phyloP scores from a whole-genome alignment of 1,140 invertebrate genomes.

The Ectropis grisescens region DNA sequence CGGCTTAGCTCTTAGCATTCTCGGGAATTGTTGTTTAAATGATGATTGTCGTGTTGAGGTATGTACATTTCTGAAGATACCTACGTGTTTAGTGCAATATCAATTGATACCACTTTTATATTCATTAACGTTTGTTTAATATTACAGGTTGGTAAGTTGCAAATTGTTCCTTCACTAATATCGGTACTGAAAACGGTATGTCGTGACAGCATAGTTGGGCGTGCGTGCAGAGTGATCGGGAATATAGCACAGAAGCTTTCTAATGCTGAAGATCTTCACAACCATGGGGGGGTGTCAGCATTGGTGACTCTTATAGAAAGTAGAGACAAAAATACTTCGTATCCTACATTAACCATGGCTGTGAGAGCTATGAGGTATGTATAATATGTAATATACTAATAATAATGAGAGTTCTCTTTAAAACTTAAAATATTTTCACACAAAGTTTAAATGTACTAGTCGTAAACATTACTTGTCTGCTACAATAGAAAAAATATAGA shows the following conservation, averaged over 20 bases:
- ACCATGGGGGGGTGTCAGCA: constrained; percentile 50
- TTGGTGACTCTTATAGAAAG: constrained; percentile 51
- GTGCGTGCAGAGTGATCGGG: constrained; percentile 60
- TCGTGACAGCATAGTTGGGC: constrained; percentile 59
- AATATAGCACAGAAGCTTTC: constrained; percentile 51
- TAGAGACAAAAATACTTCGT: constrained; percentile 55
- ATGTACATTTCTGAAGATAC: constrained; percentile 20
- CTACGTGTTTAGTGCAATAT: too few relatives aligned
- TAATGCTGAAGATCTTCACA: constrained; percentile 58
- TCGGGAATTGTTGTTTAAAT: constrained; percentile 73
- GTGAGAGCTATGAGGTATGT: constrained; percentile 66
- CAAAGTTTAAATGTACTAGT: too few relatives aligned
- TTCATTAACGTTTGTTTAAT: too few relatives aligned
- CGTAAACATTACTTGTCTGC: too few relatives aligned
- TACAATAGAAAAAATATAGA: too few relatives aligned
- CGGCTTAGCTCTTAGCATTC: constrained; percentile 70
- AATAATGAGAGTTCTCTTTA: too few relatives aligned
- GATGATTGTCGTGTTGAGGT: constrained; percentile 48
- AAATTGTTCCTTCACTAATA: constrained; percentile 44
- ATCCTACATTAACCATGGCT: constrained; percentile 62
- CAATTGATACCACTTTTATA: too few relatives aligned
- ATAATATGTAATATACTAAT: too few relatives aligned
- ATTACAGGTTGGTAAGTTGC: constrained; percentile 51
- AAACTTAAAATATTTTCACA: too few relatives aligned
- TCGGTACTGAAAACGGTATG: constrained; percentile 57